Conservation (phyloP, 2,888 invertebrate genomes). For the Ennomos fuscantarius region DNA sequence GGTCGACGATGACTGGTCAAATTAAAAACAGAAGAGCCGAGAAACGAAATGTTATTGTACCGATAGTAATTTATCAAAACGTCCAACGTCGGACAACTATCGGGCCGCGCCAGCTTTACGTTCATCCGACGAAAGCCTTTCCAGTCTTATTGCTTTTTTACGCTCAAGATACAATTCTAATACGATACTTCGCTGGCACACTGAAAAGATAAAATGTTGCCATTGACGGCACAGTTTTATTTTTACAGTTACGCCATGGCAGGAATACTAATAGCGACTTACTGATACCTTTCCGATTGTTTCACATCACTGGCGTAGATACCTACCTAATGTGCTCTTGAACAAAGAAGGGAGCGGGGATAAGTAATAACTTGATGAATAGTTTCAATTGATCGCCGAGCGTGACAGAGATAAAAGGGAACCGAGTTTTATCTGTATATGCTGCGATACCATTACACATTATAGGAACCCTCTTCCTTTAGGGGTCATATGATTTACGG, state of each 20-base stretch:
- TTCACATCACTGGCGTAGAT: conserved; percentile 47
- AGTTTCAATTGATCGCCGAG: conserved; percentile 55
- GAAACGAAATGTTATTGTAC: conserved; percentile 70
- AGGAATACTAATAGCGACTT: conserved; percentile 60
- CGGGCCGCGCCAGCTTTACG: conserved; percentile 48
- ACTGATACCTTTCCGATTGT: conserved; percentile 46
- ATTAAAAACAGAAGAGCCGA: conserved; percentile 66
- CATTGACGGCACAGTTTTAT: conserved; percentile 58
- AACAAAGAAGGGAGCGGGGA: conserved; percentile 37
- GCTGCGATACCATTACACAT: conserved; percentile 65
- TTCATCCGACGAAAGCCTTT: conserved; percentile 60
- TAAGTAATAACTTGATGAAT: conserved; percentile 47
- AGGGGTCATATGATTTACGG: conserved; percentile 67
- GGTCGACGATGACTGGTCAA: conserved; percentile 68
- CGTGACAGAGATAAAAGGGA: conserved; percentile 74
- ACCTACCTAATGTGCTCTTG: conserved; percentile 40
- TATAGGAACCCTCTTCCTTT: conserved; percentile 74
- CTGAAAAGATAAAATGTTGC: conserved; percentile 56
- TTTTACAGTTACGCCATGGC: conserved; percentile 45
- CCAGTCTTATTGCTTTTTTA: conserved; percentile 64
- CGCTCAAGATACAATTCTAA: conserved; percentile 63
- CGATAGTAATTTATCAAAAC: conserved; percentile 79
- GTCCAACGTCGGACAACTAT: conserved; percentile 57
- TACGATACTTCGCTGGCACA: conserved; percentile 51
- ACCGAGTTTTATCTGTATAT: conserved; percentile 60